These are phyloP conservation scores for Acropora yongei DNA, from an alignment of 64 coral and sea anemone species.

Conservation along the genomic window DNA sequence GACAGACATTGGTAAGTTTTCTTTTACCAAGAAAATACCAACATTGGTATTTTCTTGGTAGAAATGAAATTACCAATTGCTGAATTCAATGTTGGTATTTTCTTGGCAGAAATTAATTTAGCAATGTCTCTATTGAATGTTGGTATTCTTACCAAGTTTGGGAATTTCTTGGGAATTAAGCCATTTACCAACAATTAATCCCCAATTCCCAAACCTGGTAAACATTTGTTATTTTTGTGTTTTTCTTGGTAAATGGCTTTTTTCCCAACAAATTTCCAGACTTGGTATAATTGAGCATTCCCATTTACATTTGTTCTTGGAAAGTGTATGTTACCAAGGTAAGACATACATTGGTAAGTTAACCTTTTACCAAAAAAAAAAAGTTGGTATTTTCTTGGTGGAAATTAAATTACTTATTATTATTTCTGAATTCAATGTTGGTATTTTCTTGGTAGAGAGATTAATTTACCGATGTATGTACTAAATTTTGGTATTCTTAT, in stretches of 20 bases:
- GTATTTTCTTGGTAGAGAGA: not conserved
- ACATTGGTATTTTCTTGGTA: conserved; percentile 1
- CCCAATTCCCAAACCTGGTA: not conserved
- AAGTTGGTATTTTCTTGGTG: not conserved
- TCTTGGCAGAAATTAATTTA: conserved; percentile 1
- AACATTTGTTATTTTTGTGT: not conserved
- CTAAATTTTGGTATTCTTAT: not conserved
- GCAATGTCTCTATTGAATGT: not conserved
- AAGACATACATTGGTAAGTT: conserved; percentile 6
- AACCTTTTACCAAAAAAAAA: not conserved
- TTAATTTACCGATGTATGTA: not conserved
- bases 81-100: not conserved
- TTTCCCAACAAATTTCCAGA: not conserved
- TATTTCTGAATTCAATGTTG: not conserved
- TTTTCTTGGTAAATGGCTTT: not conserved
- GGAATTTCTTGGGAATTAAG: not conserved
- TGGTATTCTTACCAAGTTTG: not conserved
- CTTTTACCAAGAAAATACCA: conserved; percentile 20
- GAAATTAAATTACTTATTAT: not conserved
- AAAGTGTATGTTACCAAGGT: not conserved
- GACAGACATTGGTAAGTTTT: not conserved
- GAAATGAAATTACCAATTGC: not conserved
- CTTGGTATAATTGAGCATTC: not conserved
- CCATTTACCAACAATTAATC: not conserved
- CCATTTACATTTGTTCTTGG: not conserved